These are phyloP conservation scores for Toxotes chatareus DNA, from an alignment of 2,113 vertebrate species.

Conservation along the genomic window DNA sequence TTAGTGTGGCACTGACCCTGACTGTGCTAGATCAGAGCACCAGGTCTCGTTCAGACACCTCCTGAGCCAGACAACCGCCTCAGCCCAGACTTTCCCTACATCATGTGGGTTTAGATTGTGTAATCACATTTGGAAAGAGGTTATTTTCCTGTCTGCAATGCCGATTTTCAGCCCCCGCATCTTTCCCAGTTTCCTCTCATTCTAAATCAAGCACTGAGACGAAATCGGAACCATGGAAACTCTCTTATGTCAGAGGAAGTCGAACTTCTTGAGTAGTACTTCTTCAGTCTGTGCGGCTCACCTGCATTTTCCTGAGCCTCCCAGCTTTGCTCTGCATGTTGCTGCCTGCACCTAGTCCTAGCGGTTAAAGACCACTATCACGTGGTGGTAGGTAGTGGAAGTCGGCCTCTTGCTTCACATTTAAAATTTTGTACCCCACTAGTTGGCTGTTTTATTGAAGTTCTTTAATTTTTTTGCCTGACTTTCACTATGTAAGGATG, in stretches of 20 bases:
- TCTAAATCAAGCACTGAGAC: conserved; percentile 49
- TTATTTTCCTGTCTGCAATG: conserved; percentile 58
- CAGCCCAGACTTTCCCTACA: conserved; percentile 56
- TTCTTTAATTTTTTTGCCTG: conserved; percentile 52
- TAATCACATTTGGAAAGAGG: conserved; percentile 68
- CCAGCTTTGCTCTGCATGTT: conserved; percentile 43
- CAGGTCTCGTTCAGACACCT: conserved; percentile 47
- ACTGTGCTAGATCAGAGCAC: conserved; percentile 24
- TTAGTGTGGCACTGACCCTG: conserved; percentile 22
- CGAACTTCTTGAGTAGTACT: conserved; percentile 20
- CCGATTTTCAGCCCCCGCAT: conserved; percentile 58
- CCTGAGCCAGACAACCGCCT: conserved; percentile 53
- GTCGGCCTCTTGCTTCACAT: conserved; percentile 20
- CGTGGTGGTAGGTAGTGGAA: conserved; percentile 20
- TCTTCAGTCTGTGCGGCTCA: conserved; percentile 32
- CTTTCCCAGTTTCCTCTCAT: conserved; percentile 60
- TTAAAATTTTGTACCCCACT: neutral
- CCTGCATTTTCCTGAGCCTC: conserved; percentile 15
- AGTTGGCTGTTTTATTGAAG: conserved; percentile 24
- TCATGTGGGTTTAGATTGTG: conserved; percentile 73
- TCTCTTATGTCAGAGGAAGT: conserved; percentile 41
- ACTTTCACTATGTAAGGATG: conserved; percentile 69
- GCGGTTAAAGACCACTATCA: conserved; percentile 49
- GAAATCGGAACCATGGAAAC: conserved; percentile 47
- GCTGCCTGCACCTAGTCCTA: conserved; percentile 40